These are phyloP conservation scores for Eurystomus glaucurus DNA, from an alignment of 2,797 vertebrate genomes.

Conservation along the genomic window DNA sequence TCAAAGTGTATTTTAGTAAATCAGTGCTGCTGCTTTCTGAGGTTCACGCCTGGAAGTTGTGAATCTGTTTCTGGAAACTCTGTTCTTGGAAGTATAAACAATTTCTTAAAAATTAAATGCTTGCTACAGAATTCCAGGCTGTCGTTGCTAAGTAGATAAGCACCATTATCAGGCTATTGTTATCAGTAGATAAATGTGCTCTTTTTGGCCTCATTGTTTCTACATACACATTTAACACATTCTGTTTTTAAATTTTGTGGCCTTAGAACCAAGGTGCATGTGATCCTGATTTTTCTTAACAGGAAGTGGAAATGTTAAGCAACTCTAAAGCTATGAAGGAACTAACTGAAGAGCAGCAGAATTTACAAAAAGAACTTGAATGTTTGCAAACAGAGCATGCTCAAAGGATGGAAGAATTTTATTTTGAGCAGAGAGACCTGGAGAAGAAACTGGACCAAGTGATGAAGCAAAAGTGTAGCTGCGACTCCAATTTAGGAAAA, in stretches of 20 bases:
- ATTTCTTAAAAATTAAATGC: not conserved
- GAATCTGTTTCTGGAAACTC: not conserved
- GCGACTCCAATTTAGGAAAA: slow-evolving; percentile 89
- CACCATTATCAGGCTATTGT: not conserved
- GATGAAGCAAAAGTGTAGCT: slow-evolving; percentile 94
- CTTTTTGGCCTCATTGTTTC: not conserved
- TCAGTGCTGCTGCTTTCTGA: not conserved
- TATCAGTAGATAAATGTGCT: not conserved
- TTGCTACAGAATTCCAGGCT: not conserved
- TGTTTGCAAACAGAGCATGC: slow-evolving; percentile 94
- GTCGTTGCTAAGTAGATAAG: not conserved
- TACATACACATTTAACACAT: not conserved
- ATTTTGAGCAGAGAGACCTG: slow-evolving; percentile 94
- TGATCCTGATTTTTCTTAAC: slow-evolving; percentile 44
- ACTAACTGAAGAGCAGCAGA: slow-evolving; percentile 93
- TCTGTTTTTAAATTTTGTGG: not conserved
- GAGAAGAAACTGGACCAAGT: slow-evolving; percentile 95
- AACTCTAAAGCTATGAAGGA: slow-evolving; percentile 94
- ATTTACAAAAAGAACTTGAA: slow-evolving; percentile 95
- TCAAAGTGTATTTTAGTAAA: not conserved
- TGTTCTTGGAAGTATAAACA: not conserved
- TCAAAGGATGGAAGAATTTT: slow-evolving; percentile 93
- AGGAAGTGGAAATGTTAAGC: slow-evolving; percentile 95
- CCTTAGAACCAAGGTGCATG: not conserved
- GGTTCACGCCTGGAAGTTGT: not conserved